Evolutionary conservation across 2,113 vertebrate genomes (phyloP).

Genomic region (Scopus umbretta): DNA sequence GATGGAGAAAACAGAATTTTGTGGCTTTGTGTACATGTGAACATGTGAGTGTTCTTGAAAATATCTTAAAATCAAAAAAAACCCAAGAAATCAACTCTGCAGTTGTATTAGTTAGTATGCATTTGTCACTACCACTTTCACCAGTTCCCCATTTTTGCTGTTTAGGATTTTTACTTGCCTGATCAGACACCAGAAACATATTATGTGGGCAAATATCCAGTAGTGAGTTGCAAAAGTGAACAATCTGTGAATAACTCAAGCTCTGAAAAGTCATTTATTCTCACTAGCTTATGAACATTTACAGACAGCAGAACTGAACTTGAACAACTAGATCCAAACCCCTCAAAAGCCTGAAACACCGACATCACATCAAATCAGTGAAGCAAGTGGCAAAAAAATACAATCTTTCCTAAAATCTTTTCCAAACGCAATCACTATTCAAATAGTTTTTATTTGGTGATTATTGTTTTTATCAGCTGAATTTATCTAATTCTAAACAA

Average conservation of each 20-base stretch:
- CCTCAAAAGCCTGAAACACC: not conserved
- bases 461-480: not conserved
- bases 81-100: not conserved
- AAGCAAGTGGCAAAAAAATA: not conserved
- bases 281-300: not conserved
- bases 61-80: not conserved
- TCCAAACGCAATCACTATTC: not conserved
- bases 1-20: not conserved
- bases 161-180: not conserved
- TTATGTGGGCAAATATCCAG: not conserved
- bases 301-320: not conserved
- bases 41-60: not conserved
- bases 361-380: not conserved
- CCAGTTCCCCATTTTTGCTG: not conserved
- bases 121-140: not conserved
- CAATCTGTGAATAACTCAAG: not conserved
- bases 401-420: not conserved
- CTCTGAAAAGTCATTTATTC: not conserved
- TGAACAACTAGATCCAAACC: not conserved
- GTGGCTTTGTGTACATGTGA: not conserved
- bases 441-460: too few species aligned
- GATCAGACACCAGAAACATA: not conserved
- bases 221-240: not conserved
- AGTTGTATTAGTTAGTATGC: not conserved
- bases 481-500: not conserved